Conservation (phyloP, 2,888 invertebrate genomes). For the Sphecodes monilicornis region DNA sequence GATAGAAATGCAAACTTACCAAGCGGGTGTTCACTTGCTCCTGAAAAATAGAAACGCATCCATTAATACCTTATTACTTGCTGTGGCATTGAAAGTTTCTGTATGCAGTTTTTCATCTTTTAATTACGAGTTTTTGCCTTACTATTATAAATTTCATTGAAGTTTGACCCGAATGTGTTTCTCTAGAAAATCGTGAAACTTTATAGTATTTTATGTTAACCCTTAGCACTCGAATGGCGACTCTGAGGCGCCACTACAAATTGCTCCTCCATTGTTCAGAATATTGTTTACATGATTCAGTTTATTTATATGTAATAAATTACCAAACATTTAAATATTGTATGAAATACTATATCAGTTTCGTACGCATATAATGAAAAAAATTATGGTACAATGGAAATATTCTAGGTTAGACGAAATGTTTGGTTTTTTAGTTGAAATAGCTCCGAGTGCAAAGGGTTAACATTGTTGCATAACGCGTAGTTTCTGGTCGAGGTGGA, state of each 20-base stretch:
- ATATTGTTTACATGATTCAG: too few species aligned
- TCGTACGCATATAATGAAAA: too few species aligned
- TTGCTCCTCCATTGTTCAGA: too few species aligned
- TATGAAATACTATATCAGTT: too few species aligned
- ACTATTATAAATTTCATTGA: background rate
- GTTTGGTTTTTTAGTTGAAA: too few species aligned
- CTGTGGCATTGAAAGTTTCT: background rate
- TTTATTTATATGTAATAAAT: too few species aligned
- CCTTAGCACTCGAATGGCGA: too few species aligned
- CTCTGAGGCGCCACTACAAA: too few species aligned
- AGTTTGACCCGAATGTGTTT: background rate
- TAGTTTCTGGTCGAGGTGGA: background rate
- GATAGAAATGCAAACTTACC: slow-evolving; percentile 1
- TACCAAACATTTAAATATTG: too few species aligned
- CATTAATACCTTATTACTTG: background rate
- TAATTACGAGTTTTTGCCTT: background rate
- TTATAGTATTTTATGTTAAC: background rate
- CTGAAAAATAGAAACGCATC: background rate
- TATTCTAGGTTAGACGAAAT: too few species aligned
- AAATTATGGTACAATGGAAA: too few species aligned
- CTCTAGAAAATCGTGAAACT: background rate
- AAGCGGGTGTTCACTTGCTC: background rate
- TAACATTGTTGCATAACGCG: background rate
- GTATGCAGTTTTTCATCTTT: background rate
- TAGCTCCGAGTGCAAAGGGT: too few species aligned